Percentiles rank a stretch among this genome's conserved stretches.
Evolutionary conservation across 1,140 invertebrate genomes (phyloP).

Genomic region (Periplaneta americana): DNA sequence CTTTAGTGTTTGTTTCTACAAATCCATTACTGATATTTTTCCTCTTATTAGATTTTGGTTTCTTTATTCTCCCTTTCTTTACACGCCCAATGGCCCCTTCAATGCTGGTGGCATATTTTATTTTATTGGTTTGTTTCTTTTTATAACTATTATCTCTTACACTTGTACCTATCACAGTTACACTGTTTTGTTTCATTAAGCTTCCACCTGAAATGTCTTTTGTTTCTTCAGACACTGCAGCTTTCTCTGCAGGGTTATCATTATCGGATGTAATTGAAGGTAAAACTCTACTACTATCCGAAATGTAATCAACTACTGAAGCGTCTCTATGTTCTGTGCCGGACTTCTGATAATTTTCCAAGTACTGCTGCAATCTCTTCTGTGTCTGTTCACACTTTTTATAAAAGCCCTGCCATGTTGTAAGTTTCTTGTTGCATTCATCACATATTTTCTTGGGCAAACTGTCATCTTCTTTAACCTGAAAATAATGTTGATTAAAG

Average conservation of each 20-base stretch:
- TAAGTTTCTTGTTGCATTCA: background rate
- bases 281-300: background rate
- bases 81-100: too few species aligned
- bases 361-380: background rate
- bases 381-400: background rate
- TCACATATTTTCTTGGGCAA: background rate
- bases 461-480: background rate
- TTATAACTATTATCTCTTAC: background rate
- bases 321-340: background rate
- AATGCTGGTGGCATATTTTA: background rate
- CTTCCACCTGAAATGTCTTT: background rate
- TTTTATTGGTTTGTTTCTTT: background rate
- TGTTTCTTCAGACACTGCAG: background rate
- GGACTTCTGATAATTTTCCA: background rate
- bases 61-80: background rate
- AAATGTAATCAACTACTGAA: background rate
- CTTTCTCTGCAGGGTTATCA: background rate
- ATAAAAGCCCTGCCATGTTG: background rate
- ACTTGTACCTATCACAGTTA: background rate
- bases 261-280: background rate
- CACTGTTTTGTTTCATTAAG: background rate
- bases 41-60: background rate
- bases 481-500: background rate
- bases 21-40: background rate
- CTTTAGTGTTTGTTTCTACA: background rate